Evolutionary conservation across 2,113 vertebrate species (phyloP).

Genomic region (Ondatra zibethicus): DNA sequence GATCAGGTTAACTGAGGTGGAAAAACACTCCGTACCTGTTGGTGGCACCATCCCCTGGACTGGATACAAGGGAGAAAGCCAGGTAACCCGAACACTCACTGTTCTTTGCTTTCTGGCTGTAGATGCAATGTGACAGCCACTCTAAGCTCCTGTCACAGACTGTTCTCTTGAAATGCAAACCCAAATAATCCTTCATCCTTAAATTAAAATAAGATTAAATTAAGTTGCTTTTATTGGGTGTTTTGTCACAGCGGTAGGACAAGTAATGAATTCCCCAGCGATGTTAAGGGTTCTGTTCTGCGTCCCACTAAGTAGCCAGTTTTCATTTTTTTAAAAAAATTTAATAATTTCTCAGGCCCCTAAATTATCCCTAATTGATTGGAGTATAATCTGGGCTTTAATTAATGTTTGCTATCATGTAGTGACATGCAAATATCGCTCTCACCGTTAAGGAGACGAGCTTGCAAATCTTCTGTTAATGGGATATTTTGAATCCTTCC

Average conservation of each 20-base stretch:
- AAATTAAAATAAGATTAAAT: no score
- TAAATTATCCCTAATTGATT: constrained; percentile 1
- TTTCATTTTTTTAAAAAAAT: background rate
- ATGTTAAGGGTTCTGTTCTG: background rate
- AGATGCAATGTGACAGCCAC: background rate
- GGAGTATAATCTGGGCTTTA: constrained; percentile 39
- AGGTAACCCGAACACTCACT: background rate
- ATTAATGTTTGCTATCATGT: background rate
- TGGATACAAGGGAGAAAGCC: background rate
- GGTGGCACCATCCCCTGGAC: background rate
- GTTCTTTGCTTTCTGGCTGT: background rate
- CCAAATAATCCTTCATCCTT: background rate
- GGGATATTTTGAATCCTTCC: constrained; percentile 22
- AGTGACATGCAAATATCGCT: background rate
- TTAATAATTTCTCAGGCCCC: background rate
- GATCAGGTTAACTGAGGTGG: background rate
- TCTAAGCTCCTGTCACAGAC: background rate
- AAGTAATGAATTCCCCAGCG: background rate
- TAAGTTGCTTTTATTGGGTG: background rate
- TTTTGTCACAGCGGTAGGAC: background rate
- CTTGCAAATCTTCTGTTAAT: background rate
- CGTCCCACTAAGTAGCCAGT: background rate
- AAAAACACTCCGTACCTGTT: background rate
- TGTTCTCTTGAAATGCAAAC: background rate
- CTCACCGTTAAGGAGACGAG: background rate